Conservation (phyloP, 2,797 vertebrate species). For the Nannoperca obscura region DNA sequence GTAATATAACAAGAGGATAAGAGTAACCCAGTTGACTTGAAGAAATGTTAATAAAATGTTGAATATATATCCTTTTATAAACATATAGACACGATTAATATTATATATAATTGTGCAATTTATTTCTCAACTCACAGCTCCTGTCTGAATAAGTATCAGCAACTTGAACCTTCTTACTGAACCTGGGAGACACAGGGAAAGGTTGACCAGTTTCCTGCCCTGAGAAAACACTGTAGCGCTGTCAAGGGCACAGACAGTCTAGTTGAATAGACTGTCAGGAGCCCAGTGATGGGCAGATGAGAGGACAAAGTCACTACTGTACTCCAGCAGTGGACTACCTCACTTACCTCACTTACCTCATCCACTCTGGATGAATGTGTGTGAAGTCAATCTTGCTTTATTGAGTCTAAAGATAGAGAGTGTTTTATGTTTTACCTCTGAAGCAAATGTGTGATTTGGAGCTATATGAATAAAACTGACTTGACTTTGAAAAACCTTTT, state of each 20-base stretch:
- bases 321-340: constrained; percentile 43
- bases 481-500: background rate
- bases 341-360: constrained; percentile 37
- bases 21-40: background rate
- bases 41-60: background rate
- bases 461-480: background rate
- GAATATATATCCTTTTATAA: no score
- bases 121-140: background rate
- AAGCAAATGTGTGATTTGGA: background rate
- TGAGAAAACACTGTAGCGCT: background rate
- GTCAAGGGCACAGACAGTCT: background rate
- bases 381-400: constrained; percentile 15
- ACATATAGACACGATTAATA: no score
- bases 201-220: background rate
- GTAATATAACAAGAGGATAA: no score
- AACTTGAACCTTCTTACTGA: background rate
- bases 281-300: constrained; percentile 48
- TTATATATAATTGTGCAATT: background rate
- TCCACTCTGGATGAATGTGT: constrained; percentile 18
- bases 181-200: background rate
- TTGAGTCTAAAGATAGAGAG: background rate
- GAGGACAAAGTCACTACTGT: constrained; percentile 68
- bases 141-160: background rate
- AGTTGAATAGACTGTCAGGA: constrained; percentile 23
- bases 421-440: background rate